phyloP scores from a whole-genome alignment of 2,888 invertebrate species.

The Ochropleura leucogaster region DNA sequence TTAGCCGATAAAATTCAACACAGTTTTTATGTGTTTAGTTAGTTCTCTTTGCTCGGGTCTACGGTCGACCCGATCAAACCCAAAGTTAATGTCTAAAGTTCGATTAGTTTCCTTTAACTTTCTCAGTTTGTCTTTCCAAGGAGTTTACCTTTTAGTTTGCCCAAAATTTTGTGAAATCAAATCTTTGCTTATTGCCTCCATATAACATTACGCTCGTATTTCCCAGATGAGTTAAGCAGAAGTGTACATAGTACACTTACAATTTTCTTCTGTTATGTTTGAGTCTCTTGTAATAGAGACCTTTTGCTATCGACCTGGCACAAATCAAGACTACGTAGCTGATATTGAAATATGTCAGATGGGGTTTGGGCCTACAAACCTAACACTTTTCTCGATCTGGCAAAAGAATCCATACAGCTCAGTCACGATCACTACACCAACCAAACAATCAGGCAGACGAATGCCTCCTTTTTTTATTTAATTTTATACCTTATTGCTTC shows the following conservation, averaged over 20 bases:
- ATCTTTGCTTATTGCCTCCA: background rate
- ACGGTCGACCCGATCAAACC: slow-evolving; percentile 1
- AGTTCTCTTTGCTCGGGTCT: background rate
- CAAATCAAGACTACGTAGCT: too few relatives aligned
- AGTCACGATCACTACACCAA: too few relatives aligned
- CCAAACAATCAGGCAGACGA: too few relatives aligned
- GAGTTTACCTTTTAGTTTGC: slow-evolving; percentile 11
- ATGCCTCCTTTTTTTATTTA: too few relatives aligned
- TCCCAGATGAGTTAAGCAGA: background rate
- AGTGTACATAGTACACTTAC: background rate
- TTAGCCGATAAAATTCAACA: background rate
- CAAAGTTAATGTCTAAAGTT: slow-evolving; percentile 34
- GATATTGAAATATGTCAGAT: too few relatives aligned
- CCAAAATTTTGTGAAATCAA: background rate
- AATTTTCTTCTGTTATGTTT: too few relatives aligned
- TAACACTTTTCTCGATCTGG: too few relatives aligned
- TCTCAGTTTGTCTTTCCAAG: slow-evolving; percentile 8
- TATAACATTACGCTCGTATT: background rate
- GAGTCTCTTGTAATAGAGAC: too few relatives aligned
- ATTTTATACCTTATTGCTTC: background rate
- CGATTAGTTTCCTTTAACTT: slow-evolving; percentile 35
- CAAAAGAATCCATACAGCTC: too few relatives aligned
- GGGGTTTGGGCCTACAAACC: too few relatives aligned
- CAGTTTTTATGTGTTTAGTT: background rate
- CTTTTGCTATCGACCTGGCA: too few relatives aligned